Percentiles rank a stretch among this genome's conserved stretches.
Evolutionary conservation across 2,888 invertebrate species (phyloP).

Genomic region (Mellilla xanthometata): DNA sequence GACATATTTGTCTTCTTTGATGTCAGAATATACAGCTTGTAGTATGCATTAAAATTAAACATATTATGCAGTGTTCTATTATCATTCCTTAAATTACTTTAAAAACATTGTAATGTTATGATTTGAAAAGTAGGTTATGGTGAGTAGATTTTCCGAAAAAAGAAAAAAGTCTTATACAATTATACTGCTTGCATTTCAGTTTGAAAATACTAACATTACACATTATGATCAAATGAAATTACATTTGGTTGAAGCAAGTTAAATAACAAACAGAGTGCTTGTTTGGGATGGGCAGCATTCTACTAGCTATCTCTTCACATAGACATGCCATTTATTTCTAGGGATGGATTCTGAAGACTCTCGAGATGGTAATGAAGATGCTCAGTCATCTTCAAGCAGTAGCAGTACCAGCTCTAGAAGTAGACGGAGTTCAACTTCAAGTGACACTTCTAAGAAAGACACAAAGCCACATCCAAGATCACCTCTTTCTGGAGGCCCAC

Average conservation of each 20-base stretch:
- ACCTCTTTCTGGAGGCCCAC: constrained; percentile 49
- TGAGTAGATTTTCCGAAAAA: too few relatives aligned
- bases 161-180: too few relatives aligned
- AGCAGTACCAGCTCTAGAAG: constrained; percentile 76
- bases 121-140: too few relatives aligned
- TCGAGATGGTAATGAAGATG: constrained; percentile 71
- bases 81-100: too few relatives aligned
- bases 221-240: constrained; percentile 22
- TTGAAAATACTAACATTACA: constrained; percentile 43
- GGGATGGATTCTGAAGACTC: constrained; percentile 85
- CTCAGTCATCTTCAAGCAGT: constrained; percentile 72
- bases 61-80: too few relatives aligned
- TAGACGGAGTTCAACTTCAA: constrained; percentile 69
- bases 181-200: constrained; percentile 5
- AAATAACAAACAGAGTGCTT: constrained; percentile 46
- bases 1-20: too few relatives aligned
- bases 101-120: too few relatives aligned
- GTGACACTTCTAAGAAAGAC: constrained; percentile 65
- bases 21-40: too few relatives aligned
- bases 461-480: constrained; percentile 61
- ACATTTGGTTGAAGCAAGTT: constrained; percentile 40
- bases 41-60: too few relatives aligned
- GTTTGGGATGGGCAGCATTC: constrained; percentile 43
- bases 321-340: constrained; percentile 53
- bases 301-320: constrained; percentile 34